Percentiles rank a stretch among this genome's conserved stretches.
Evolutionary conservation across 2,797 vertebrate genomes (phyloP).

Genomic region (Enteromius thamalakanensis): DNA sequence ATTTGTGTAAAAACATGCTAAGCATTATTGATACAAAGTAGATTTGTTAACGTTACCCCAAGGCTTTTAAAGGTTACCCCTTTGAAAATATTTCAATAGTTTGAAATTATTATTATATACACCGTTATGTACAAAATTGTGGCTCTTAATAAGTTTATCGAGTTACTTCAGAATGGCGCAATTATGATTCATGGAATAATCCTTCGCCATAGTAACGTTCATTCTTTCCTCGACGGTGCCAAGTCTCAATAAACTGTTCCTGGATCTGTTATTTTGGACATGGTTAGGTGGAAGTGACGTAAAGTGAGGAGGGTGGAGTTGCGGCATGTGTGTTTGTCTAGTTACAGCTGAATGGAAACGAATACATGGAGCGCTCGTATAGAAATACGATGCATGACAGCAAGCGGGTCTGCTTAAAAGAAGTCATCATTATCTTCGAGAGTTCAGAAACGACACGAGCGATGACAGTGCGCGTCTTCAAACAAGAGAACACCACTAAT

Average conservation of each 20-base stretch:
- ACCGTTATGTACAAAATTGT: background rate
- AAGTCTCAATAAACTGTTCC: background rate
- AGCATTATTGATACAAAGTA: background rate
- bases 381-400: constrained; percentile 36
- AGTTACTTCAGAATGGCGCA: background rate
- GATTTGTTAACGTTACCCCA: background rate
- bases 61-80: no score
- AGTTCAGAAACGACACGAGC: constrained; percentile 25
- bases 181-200: background rate
- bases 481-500: background rate
- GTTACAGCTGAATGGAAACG: constrained; percentile 20
- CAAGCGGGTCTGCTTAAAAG: constrained; percentile 30
- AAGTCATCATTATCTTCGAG: background rate
- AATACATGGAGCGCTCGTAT: background rate
- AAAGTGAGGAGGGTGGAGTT: constrained; percentile 21
- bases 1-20: background rate
- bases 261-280: background rate
- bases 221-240: background rate
- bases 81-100: background rate
- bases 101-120: background rate
- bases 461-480: background rate
- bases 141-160: background rate
- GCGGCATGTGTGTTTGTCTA: constrained; percentile 15
- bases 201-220: background rate
- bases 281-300: constrained; percentile 44